These are phyloP conservation scores for Zaprionus davidi DNA, from an alignment of 1,140 invertebrate genomes.

Conservation along the genomic window DNA sequence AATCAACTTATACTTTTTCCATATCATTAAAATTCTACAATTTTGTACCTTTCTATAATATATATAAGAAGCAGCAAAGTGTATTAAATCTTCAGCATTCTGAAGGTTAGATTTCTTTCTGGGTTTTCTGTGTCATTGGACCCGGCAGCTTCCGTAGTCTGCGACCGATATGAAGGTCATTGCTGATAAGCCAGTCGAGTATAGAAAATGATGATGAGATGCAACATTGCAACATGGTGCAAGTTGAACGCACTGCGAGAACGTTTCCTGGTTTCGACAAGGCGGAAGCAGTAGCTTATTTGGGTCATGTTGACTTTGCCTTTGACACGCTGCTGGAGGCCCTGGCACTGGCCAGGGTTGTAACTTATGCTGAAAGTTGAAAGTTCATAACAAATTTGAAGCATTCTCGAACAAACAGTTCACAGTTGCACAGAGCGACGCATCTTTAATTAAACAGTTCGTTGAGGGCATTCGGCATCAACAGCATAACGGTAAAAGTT, in stretches of 20 bases:
- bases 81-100: too few species aligned
- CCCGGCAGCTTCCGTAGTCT: slow-evolving; percentile 39
- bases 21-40: too few species aligned
- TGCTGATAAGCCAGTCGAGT: slow-evolving; percentile 67
- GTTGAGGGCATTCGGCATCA: slow-evolving; percentile 40
- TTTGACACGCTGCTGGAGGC: neutral
- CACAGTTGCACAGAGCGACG: neutral
- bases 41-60: too few species aligned
- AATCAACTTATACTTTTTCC: too few species aligned
- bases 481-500: slow-evolving; percentile 56
- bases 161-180: slow-evolving; percentile 66
- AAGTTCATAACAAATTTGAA: neutral
- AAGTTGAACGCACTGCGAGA: slow-evolving; percentile 54
- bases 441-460: slow-evolving; percentile 32
- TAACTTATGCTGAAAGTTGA: neutral
- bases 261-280: slow-evolving; percentile 56
- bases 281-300: slow-evolving; percentile 53
- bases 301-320: slow-evolving; percentile 41
- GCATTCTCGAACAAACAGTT: slow-evolving; percentile 40
- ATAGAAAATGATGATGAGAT: slow-evolving; percentile 27
- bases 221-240: slow-evolving; percentile 20
- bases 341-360: neutral
- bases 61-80: too few species aligned
- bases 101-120: neutral
- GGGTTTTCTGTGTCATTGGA: slow-evolving; percentile 37